Base-by-base conservation (phyloP, 2,888 invertebrate genomes). In the Caenorhabditis sulstoni region DNA sequence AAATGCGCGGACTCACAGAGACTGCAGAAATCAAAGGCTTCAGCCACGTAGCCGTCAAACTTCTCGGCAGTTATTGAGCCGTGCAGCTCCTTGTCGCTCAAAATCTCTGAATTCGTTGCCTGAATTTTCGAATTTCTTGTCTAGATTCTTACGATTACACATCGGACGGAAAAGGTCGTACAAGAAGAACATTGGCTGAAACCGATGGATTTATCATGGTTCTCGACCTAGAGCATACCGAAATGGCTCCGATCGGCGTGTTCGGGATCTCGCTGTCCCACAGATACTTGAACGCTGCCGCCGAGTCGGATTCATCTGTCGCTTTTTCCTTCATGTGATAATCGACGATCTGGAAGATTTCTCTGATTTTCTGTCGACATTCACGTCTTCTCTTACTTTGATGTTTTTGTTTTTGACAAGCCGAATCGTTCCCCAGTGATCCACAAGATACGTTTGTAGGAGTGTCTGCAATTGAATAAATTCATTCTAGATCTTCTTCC, bases 221-320 rank as follows among this genome's bases (percentile, higher is more conserved):
- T 66, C 12, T 50, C 58, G 23, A 67, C 23, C n/a, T 58, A 47
- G 29, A 3, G n/a, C 52, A n/a, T 29, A 52, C 52, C 52, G 11
- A 14, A 7, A 52, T 14, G 3, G 29, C 52, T 29, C 52, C 52
- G 5, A 52, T 9, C 1, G 14, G 23, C 11, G 11, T 52, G n/a
- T 52, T 52, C n/a, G 23, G 7, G 3, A 29, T 12, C 12, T 52
- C 29, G 14, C 23, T 52, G 3, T 52, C 52, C 52, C 52, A 52
- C 8, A 29, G 8, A 11, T 52, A 23, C n/a, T 52, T 50, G 20
- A 50, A 22, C 3, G 22, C 14, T 7, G 22, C 23, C 5, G 52
- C 29, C 29, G 52, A 52, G 1, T 29, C n/a, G 8, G 22, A 14
- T 14, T 50, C 12, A 50, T 50, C 50, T 4, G 23, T 50, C 9